Evolutionary conservation across 2,888 invertebrate genomes (phyloP), one percentile per base, ranked within the genome.

Genomic region (Noctua janthe): DNA sequence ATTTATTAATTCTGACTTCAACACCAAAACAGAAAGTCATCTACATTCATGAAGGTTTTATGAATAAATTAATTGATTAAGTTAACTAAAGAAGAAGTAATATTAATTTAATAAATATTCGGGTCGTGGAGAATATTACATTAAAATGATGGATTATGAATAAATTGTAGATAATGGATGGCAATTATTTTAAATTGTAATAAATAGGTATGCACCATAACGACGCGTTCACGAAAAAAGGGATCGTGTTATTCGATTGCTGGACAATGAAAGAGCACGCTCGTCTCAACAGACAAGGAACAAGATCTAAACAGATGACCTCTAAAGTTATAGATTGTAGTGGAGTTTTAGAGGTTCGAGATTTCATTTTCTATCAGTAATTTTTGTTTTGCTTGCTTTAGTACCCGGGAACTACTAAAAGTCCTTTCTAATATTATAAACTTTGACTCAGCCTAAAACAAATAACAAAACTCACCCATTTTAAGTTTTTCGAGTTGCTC

Each of bases 401-500:
- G n/a, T n/a, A 59, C 1, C 6, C 5, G 59, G 59, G 5, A 59
- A n/a, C n/a, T n/a, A 59, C n/a, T 59, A n/a, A 56, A 51, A 17
- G 1, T 51, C 51, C 56, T n/a, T 59, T 59, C 56, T n/a, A n/a
- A n/a, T n/a, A 51, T 51, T 51, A 51, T 51, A 6, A 1, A 54
- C 8, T 54, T 20, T 54, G 51, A 6, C 17, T 54, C 51, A 54
- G 51, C 51, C 29, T 23, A 39, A 11, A 66, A 39, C 2, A 47
- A 56, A 76, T 20, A 35, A 1, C 15, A 10, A 0, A 20, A 91
- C 95, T 95, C 77, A 96, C 96, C 95, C 80, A 93, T 88, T 94
- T 97, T 97, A 23, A 97, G 91, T 84, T 96, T 96, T 87, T 97
- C 96, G 85, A 97, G 88, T 87, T 97, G 95, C 85, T 95, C 95